Conservation (phyloP, 2,888 invertebrate genomes). For the Melanostoma mellinum region DNA sequence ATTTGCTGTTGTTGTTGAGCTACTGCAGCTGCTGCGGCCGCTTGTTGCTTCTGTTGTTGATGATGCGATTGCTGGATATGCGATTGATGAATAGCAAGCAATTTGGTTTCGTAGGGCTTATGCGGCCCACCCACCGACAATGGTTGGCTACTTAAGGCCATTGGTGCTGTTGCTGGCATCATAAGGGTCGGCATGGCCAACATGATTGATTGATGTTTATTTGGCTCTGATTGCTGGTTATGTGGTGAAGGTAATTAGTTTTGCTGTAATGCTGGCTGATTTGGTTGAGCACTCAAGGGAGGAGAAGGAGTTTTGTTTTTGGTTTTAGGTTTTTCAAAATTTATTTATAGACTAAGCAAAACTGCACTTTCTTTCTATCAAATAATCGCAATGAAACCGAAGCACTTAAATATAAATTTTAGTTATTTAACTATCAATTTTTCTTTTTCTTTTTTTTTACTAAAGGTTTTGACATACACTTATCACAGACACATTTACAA, state of each 20-base stretch:
- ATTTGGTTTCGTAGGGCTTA: slow-evolving; percentile 82
- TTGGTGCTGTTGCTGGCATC: slow-evolving; percentile 83
- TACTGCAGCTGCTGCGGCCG: slow-evolving; percentile 74
- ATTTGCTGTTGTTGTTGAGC: slow-evolving; percentile 76
- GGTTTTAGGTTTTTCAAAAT: slow-evolving; percentile 30
- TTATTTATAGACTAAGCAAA: background rate
- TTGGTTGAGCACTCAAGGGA: slow-evolving; percentile 58
- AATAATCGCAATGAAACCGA: slow-evolving; percentile 52
- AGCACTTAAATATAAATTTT: slow-evolving; percentile 28
- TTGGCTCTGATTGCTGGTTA: slow-evolving; percentile 65
- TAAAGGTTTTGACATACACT: slow-evolving; percentile 77
- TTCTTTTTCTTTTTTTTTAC: slow-evolving; percentile 60
- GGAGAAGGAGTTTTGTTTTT: slow-evolving; percentile 30
- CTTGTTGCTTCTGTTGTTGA: slow-evolving; percentile 76
- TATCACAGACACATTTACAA: slow-evolving; percentile 79
- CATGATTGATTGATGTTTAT: slow-evolving; percentile 76
- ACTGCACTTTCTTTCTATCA: background rate
- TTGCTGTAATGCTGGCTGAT: slow-evolving; percentile 34
- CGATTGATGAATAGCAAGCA: slow-evolving; percentile 82
- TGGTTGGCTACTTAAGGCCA: slow-evolving; percentile 82
- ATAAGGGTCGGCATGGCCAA: slow-evolving; percentile 83
- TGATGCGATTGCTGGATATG: slow-evolving; percentile 81
- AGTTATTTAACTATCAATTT: slow-evolving; percentile 35
- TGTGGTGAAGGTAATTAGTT: slow-evolving; percentile 57
- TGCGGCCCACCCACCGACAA: slow-evolving; percentile 80